A percentile compares a stretch with the other conserved stretches of the same genome.
Conservation (phyloP, 2,888 invertebrate species). For the Macrosoma leucophasiata region DNA sequence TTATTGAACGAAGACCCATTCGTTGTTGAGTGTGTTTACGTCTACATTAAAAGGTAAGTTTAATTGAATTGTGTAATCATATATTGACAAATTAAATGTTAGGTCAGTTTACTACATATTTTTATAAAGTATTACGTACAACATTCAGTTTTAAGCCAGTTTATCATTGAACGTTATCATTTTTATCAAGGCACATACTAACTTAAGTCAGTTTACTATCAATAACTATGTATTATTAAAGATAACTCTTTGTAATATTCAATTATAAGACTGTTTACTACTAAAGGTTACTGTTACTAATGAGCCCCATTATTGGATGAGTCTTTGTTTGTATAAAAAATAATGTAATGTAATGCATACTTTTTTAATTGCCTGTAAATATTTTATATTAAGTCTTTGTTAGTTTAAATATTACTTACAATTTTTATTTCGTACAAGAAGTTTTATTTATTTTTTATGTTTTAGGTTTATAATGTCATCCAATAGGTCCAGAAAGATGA, state of each 20-base stretch:
- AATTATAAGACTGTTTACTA: constrained; percentile 9
- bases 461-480: constrained; percentile 18
- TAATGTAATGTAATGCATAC: too few species aligned
- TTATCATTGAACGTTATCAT: constrained; percentile 13
- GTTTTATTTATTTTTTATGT: too few species aligned
- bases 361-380: too few species aligned
- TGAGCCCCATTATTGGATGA: constrained; percentile 13
- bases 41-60: constrained; percentile 16
- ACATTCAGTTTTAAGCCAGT: constrained; percentile 3
- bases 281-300: constrained; percentile 12
- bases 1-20: constrained; percentile 17
- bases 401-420: too few species aligned
- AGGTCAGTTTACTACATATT: constrained; percentile 15
- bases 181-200: constrained; percentile 11
- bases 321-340: too few species aligned
- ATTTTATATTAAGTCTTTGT: too few species aligned
- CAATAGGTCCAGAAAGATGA: constrained; percentile 16
- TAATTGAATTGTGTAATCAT: constrained; percentile 12
- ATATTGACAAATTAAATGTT: constrained; percentile 13
- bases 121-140: constrained; percentile 10
- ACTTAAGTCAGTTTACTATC: constrained; percentile 15
- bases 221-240: constrained; percentile 10
- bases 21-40: too few species aligned
- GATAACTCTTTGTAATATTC: constrained; percentile 7
- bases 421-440: too few species aligned